These are phyloP conservation scores for Aproaerema taeniolella DNA, from an alignment of 2,888 invertebrate genomes.

Conservation along the genomic window DNA sequence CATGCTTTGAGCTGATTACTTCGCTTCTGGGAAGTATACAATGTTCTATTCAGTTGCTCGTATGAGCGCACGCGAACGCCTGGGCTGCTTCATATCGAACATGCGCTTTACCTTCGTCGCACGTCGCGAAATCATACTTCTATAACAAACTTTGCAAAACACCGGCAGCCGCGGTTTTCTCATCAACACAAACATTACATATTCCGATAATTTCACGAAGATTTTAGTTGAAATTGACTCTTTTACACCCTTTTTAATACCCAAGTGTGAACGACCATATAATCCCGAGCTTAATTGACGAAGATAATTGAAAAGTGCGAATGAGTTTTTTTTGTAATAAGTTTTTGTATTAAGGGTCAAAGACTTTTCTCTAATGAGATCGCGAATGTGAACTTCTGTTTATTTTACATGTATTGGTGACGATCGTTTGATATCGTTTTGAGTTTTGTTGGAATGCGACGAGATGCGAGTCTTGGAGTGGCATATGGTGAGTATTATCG, in stretches of 20 bases:
- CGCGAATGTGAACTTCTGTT: conserved; percentile 2
- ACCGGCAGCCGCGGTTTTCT: background rate
- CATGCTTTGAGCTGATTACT: conserved; percentile 7
- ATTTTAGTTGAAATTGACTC: background rate
- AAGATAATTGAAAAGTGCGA: conserved; percentile 2
- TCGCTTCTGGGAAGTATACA: conserved; percentile 4
- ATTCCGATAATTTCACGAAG: background rate
- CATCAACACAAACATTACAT: background rate
- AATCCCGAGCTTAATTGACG: background rate
- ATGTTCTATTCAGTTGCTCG: conserved; percentile 4
- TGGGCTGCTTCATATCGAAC: conserved; percentile 28
- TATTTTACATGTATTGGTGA: conserved; percentile 12
- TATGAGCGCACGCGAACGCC: conserved; percentile 6
- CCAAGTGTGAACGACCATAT: conserved; percentile 7
- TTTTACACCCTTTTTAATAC: background rate
- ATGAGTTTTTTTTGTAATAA: conserved; percentile 1
- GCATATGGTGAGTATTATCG: conserved; percentile 1
- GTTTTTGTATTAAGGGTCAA: conserved; percentile 1
- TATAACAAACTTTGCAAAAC: too few species aligned
- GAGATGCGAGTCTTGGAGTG: conserved; percentile 1
- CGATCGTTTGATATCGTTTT: conserved; percentile 2
- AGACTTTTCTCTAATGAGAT: conserved; percentile 6
- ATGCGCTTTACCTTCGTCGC: conserved; percentile 27
- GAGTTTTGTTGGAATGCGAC: conserved; percentile 5
- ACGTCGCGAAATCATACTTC: conserved; percentile 27